Base-by-base conservation (phyloP, 64 coral and sea anemone species). In the Porites australiensis region DNA sequence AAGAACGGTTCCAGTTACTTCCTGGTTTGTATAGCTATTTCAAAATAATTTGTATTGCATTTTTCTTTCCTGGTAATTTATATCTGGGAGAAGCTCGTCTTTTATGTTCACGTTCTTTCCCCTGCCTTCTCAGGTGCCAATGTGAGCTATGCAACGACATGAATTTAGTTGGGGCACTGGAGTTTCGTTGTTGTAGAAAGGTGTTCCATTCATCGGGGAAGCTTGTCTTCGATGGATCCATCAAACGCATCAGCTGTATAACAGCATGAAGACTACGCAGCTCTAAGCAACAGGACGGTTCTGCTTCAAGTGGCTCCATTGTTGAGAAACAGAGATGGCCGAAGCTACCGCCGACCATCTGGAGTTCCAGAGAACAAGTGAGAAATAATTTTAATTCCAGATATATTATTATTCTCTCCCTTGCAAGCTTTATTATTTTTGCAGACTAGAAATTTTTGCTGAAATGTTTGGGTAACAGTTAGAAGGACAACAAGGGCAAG, bases 101-200 rank as follows among this genome's bases (percentile, higher is more conserved):
- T 23, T 50, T 0, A 58, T 55, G 13, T 12, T 50, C 37, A 77
- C 52, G 44, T 70, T 23, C 54, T 61, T 74, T 2, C n/a, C 18
- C 37, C 0, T 70, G 67, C n/a, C 67, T 51, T 66, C 51, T 53
- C 57, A 94, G 86, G 92, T 94, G 85, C 69, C 71, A 88, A 65
- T 94, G 92, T 63, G 62, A 88, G 61, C 75, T 64, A 16, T 94
- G 86, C 85, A 78, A 48, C 37, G 60, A 59, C 53, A 22, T 82
- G 13, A 64, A 83, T 63, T 70, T 94, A 14, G 59, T 14, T 50
- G 64, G 74, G 15, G 91, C 91, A 51, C 50, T 58, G 3, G 92
- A 94, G 77, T 57, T 89, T 88, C 77, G 77, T 44, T 94, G 92
- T 21, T 94, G 92, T 51, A 81, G 44, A 66, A 75, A 94, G 63